Evolutionary conservation across 1,140 invertebrate species (phyloP).

Genomic region (Drosophila gunungcola): DNA sequence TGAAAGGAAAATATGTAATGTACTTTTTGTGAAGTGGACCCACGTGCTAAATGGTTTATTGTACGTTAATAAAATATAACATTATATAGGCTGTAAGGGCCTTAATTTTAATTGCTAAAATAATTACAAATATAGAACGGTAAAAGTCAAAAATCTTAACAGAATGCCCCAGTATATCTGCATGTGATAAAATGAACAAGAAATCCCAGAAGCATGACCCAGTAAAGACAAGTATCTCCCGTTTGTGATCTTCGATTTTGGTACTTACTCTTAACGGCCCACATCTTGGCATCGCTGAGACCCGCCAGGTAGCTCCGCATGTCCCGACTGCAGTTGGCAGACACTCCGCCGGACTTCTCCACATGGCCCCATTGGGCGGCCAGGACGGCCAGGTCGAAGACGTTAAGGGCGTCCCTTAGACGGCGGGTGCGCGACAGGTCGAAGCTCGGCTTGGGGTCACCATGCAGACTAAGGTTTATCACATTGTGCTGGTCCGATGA

Average conservation of each 20-base stretch:
- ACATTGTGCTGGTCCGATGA: slow-evolving; percentile 60
- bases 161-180: no score
- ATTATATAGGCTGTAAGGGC: no score
- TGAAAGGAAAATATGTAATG: no score
- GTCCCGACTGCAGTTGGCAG: slow-evolving; percentile 86
- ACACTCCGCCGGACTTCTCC: slow-evolving; percentile 69
- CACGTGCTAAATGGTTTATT: no score
- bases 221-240: no score
- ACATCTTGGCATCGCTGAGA: slow-evolving; percentile 87
- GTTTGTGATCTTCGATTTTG: background rate
- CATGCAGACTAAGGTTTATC: slow-evolving; percentile 60
- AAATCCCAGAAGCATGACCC: no score
- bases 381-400: slow-evolving; percentile 86
- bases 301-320: slow-evolving; percentile 88
- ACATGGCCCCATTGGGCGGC: slow-evolving; percentile 85
- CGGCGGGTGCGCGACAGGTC: slow-evolving; percentile 76
- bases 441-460: slow-evolving; percentile 12
- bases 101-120: no score
- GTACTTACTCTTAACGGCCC: slow-evolving; percentile 91
- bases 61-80: no score
- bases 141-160: no score
- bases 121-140: no score
- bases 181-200: no score
- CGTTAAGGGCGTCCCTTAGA: slow-evolving; percentile 86
- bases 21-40: no score